Evolutionary conservation across 2,888 invertebrate genomes (phyloP).

Genomic region (Thelaira solivaga): DNA sequence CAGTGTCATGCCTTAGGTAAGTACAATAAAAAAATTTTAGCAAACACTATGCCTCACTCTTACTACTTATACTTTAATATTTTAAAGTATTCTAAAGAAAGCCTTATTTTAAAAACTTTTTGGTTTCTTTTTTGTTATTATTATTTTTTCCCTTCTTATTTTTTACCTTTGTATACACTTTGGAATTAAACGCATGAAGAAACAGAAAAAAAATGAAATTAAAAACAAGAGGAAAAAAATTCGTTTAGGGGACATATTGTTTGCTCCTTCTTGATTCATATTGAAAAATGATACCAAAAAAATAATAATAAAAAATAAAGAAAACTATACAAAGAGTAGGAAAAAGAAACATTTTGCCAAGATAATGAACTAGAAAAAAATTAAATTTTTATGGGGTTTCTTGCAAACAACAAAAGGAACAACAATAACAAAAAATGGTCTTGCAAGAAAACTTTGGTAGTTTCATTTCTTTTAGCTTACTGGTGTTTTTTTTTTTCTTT

Average conservation of each 20-base stretch:
- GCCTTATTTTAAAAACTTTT: too few species aligned
- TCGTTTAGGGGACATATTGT: background rate
- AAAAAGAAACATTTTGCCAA: conserved; percentile 58
- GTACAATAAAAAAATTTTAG: conserved; percentile 68
- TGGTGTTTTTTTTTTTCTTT: conserved; percentile 2
- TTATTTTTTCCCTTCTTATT: background rate
- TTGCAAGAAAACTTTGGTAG: conserved; percentile 31
- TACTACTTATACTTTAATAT: too few species aligned
- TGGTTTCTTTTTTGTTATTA: too few species aligned
- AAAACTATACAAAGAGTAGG: conserved; percentile 9
- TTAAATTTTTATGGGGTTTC: conserved; percentile 70
- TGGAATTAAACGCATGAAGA: conserved; percentile 17
- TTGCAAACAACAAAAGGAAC: conserved; percentile 18
- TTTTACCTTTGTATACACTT: background rate
- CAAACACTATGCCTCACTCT: too few species aligned
- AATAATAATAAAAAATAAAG: too few species aligned
- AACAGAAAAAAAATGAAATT: background rate
- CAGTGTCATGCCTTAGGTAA: conserved; percentile 94
- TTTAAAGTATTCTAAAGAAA: too few species aligned
- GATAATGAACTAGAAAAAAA: conserved; percentile 71
- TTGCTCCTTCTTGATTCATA: conserved; percentile 35
- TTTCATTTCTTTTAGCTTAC: conserved; percentile 18
- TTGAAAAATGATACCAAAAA: conserved; percentile 50
- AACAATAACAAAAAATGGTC: background rate
- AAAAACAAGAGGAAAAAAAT: background rate